phyloP scores from a whole-genome alignment of 2,888 invertebrate species.

The Lucinisca nassula region DNA sequence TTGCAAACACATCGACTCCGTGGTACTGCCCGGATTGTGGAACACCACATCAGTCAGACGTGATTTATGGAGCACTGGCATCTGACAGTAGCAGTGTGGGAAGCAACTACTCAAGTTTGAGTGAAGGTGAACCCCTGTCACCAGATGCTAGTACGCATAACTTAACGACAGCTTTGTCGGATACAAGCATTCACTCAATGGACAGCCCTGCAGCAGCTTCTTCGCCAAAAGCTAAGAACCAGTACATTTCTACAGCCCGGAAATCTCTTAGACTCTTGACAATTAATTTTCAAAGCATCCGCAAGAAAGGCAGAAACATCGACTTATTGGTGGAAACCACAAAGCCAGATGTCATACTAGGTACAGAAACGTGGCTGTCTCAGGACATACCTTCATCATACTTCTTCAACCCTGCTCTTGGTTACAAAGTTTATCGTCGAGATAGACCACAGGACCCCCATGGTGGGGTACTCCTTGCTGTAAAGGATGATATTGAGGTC shows the following conservation, averaged over 20 bases:
- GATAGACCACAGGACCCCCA: not conserved
- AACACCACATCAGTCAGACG: not conserved
- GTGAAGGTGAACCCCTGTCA: no score
- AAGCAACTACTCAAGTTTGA: no score
- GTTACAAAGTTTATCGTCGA: not conserved
- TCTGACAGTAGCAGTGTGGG: no score
- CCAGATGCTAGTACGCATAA: no score
- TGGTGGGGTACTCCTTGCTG: constrained; percentile 5
- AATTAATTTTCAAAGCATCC: constrained; percentile 43
- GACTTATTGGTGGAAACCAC: constrained; percentile 23
- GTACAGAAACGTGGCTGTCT: constrained; percentile 45
- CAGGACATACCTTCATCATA: constrained; percentile 29
- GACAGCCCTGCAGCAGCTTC: constrained; percentile 32
- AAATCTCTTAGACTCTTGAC: constrained; percentile 27
- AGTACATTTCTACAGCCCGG: no score
- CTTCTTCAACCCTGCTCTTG: constrained; percentile 4
- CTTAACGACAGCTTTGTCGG: no score
- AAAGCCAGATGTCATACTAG: constrained; percentile 39
- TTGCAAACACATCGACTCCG: not conserved
- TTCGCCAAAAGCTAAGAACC: constrained; percentile 29
- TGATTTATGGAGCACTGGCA: no score
- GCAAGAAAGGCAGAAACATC: constrained; percentile 40
- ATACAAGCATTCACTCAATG: no score
- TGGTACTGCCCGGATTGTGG: not conserved
- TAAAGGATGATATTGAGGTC: not conserved